Conservation (phyloP, 2,888 invertebrate genomes). For the Serrognathus titanus region DNA sequence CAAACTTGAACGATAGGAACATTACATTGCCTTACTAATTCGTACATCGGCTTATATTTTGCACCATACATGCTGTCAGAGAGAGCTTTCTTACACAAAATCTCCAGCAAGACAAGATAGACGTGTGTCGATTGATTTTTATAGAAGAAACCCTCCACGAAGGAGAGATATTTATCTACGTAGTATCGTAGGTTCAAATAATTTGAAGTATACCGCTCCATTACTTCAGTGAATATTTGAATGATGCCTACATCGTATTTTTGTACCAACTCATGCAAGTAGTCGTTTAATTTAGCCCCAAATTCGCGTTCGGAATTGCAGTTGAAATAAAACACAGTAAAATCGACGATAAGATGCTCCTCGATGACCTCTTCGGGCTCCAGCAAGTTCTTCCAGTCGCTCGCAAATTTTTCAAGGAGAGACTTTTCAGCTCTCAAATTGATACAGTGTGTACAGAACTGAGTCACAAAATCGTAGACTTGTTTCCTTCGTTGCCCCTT, state of each 20-base stretch:
- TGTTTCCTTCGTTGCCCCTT: not conserved
- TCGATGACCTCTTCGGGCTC: not conserved
- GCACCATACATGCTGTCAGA: too few species aligned
- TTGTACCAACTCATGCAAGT: not conserved
- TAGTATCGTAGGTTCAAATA: not conserved
- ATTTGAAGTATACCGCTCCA: not conserved
- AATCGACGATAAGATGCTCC: not conserved
- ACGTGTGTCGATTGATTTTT: not conserved
- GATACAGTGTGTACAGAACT: not conserved
- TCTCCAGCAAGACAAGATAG: too few species aligned
- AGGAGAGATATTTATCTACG: not conserved
- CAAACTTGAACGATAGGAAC: too few species aligned
- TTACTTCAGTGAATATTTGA: not conserved
- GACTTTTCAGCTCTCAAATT: not conserved
- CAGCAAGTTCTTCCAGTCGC: not conserved
- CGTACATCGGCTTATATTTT: too few species aligned
- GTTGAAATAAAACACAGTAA: not conserved
- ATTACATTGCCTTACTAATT: too few species aligned
- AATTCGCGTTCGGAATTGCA: conserved; percentile 4
- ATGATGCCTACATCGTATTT: not conserved
- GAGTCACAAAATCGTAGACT: not conserved
- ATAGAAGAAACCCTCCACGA: not conserved
- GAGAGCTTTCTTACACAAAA: too few species aligned
- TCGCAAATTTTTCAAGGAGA: conserved; percentile 3
- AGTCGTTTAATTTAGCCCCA: not conserved